Conservation (phyloP, 2,113 vertebrate genomes). For the Gobiocypris rarus region DNA sequence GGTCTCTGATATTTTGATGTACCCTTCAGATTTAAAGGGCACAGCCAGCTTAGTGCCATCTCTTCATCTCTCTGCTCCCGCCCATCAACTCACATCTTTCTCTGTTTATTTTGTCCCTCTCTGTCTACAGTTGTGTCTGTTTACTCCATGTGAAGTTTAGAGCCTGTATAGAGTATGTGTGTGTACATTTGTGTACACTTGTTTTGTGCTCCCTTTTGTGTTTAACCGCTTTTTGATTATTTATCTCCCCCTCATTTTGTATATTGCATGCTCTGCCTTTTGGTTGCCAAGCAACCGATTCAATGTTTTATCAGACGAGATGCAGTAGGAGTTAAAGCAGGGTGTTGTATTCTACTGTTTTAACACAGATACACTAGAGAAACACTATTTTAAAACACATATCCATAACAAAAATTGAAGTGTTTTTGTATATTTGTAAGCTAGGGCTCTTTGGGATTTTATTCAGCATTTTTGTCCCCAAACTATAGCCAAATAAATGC, state of each 20-base stretch:
- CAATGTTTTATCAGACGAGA: conserved; percentile 37
- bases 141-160: conserved; percentile 11
- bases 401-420: background rate
- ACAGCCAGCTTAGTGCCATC: conserved; percentile 43
- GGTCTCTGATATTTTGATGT: conserved; percentile 39
- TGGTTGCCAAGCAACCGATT: conserved; percentile 45
- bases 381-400: conserved; percentile 8
- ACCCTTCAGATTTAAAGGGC: conserved; percentile 41
- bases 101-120: conserved; percentile 14
- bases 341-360: conserved; percentile 39
- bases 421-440: background rate
- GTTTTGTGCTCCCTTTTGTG: background rate
- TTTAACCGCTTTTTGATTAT: conserved; percentile 21
- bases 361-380: background rate
- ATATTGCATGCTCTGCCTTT: conserved; percentile 35
- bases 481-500: background rate
- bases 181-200: conserved; percentile 28
- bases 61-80: background rate
- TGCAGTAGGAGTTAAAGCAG: conserved; percentile 20
- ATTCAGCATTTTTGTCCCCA: no score
- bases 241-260: conserved; percentile 40
- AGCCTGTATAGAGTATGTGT: background rate
- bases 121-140: background rate
- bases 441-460: background rate
- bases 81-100: background rate